Base-by-base conservation (phyloP, 2,888 invertebrate genomes). In the Zaprionus bogoriensis region DNA sequence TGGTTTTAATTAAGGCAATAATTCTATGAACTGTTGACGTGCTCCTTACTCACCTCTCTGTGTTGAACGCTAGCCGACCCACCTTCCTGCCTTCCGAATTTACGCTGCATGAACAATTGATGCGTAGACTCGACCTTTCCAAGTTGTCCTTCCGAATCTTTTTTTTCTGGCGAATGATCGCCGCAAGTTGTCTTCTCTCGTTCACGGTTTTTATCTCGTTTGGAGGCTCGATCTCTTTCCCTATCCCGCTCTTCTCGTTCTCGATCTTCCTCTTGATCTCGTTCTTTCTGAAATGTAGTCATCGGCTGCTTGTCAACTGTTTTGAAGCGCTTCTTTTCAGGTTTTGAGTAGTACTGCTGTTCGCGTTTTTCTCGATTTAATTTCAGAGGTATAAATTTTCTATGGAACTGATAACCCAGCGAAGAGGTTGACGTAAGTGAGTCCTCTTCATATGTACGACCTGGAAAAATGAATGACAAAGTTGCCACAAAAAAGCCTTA, bases 371-470 rank as follows among this genome's bases (percentile, higher is more conserved):
- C 38, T 4, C 42, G 30, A 10, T 2, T 0, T 4, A 25, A 6
- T 36, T 50, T 47, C 0, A 73, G 3, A 1, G 84, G 76, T 53
- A 88, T 53, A 9, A 82, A 86, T 51, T 87, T 86, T 3, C 55
- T 61, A 0, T 62, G 67, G 1, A 83, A 69, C 17, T 87, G 77
- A 17, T 67, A 88, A 36, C 47, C 67, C 30, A 78, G 46, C 14
- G 87, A 84, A 3, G 89, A 89, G 10, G 87, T 79, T 2, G 89
- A 80, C n/a, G 86, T 73, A 5, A 61, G 39, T 0, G 66, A 42
- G 3, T 64, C 64, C 0, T 42, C 19, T 3, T 47, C 46, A 48
- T 48, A 36, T 4, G 19, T 10, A 2, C 38, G 19, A 4, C 28
- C 63, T 39, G 27, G 19, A 4, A 36, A 3, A 1, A 4, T 2